phyloP scores from a whole-genome alignment of 1,140 invertebrate genomes.

The Nomia melanderi region DNA sequence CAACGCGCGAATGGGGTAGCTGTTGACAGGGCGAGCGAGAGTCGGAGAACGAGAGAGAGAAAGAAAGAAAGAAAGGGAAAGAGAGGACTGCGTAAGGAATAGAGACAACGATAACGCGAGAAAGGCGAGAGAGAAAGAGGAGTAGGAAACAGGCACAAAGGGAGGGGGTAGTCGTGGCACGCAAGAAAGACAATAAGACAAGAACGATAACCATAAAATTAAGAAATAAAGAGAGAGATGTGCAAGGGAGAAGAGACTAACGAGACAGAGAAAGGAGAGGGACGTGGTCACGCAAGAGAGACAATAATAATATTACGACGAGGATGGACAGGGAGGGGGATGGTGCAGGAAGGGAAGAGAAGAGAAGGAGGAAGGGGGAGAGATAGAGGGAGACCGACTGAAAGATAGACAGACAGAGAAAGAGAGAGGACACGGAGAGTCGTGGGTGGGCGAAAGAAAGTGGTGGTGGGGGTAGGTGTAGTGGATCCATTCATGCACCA shows the following conservation, averaged over 20 bases:
- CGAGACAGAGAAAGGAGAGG: not conserved
- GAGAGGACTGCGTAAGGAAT: not conserved
- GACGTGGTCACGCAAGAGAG: not conserved
- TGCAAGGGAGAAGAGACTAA: too few relatives aligned
- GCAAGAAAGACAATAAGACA: too few relatives aligned
- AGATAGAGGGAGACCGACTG: not conserved
- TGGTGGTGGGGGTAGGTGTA: constrained; percentile 60
- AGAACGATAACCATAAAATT: too few relatives aligned
- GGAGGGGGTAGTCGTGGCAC: too few relatives aligned
- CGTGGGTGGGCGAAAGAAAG: constrained; percentile 66
- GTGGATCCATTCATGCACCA: constrained; percentile 64
- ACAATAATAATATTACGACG: constrained; percentile 24
- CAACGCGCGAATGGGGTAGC: not conserved
- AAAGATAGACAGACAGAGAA: constrained; percentile 19
- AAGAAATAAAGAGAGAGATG: too few relatives aligned
- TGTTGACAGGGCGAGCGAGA: too few relatives aligned
- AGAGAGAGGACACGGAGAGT: constrained; percentile 41
- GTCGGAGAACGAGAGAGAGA: not conserved
- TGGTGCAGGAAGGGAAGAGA: not conserved
- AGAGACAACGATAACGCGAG: not conserved
- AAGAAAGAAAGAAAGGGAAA: not conserved
- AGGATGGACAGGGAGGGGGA: constrained; percentile 7
- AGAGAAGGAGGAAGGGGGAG: not conserved
- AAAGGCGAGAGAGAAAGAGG: not conserved
- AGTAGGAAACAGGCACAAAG: too few relatives aligned